phyloP scores from a whole-genome alignment of 2,113 vertebrate species.

The Cariama cristata region DNA sequence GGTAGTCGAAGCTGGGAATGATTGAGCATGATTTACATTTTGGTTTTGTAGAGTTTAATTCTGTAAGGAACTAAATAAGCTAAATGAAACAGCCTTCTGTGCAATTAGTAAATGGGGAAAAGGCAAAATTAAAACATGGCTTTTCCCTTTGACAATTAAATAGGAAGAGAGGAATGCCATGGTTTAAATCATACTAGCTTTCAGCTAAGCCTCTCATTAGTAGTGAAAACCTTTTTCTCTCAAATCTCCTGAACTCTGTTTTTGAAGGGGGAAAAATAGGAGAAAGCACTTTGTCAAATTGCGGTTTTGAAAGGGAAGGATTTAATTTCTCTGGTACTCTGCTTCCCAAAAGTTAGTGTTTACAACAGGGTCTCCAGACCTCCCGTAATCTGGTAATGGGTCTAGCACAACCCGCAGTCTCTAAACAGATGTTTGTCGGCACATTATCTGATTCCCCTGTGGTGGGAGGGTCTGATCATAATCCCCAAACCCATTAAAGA shows the following conservation, averaged over 20 bases:
- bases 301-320: background rate
- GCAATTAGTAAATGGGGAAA: constrained; percentile 13
- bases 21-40: background rate
- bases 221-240: background rate
- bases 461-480: background rate
- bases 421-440: constrained; percentile 13
- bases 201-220: background rate
- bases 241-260: background rate
- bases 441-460: background rate
- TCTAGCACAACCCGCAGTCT: background rate
- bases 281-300: background rate
- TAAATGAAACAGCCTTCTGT: background rate
- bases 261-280: background rate
- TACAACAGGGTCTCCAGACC: background rate
- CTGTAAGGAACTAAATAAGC: background rate
- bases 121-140: background rate
- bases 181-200: background rate
- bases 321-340: constrained; percentile 12
- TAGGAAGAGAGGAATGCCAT: background rate
- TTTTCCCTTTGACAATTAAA: background rate
- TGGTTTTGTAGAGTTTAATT: background rate
- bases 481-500: constrained; percentile 7
- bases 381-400: background rate
- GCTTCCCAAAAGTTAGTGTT: background rate
- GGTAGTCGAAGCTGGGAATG: background rate